phyloP scores from a whole-genome alignment of 2,888 invertebrate genomes.

The Ormyrus rosae region DNA sequence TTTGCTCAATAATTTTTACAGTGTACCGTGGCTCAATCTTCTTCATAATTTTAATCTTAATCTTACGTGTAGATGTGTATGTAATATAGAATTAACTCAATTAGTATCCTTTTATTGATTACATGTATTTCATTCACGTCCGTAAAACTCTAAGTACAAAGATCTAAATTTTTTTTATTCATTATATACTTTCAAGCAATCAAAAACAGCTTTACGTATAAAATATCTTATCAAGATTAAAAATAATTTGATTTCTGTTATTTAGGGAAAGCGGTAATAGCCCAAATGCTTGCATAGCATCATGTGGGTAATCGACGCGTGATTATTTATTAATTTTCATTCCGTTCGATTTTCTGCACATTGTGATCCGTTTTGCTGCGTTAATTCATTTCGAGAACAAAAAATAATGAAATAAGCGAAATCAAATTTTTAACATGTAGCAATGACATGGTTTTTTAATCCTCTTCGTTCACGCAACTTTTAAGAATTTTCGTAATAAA shows the following conservation, averaged over 20 bases:
- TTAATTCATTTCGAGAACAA: neutral
- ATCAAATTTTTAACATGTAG: neutral
- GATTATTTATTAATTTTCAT: neutral
- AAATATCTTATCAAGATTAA: constrained; percentile 29
- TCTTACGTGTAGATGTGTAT: too few species aligned
- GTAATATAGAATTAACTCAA: too few species aligned
- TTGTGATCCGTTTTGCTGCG: neutral
- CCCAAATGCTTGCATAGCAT: constrained; percentile 21
- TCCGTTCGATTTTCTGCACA: neutral
- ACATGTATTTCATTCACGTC: too few species aligned
- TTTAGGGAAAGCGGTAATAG: constrained; percentile 17
- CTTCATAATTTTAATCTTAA: too few species aligned
- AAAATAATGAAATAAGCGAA: neutral
- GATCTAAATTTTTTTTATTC: neutral
- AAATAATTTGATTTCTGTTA: constrained; percentile 26
- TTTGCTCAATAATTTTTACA: too few species aligned
- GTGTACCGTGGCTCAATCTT: too few species aligned
- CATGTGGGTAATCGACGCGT: constrained; percentile 12
- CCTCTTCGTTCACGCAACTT: neutral
- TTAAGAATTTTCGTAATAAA: neutral
- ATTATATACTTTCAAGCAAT: constrained; percentile 3
- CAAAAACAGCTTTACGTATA: constrained; percentile 40
- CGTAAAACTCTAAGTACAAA: too few species aligned
- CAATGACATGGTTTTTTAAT: neutral
- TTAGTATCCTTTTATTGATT: too few species aligned